Evolutionary conservation across 2,113 vertebrate species (phyloP), one percentile per base, ranked within the genome.

Genomic region (Ceuthmochares aereus): DNA sequence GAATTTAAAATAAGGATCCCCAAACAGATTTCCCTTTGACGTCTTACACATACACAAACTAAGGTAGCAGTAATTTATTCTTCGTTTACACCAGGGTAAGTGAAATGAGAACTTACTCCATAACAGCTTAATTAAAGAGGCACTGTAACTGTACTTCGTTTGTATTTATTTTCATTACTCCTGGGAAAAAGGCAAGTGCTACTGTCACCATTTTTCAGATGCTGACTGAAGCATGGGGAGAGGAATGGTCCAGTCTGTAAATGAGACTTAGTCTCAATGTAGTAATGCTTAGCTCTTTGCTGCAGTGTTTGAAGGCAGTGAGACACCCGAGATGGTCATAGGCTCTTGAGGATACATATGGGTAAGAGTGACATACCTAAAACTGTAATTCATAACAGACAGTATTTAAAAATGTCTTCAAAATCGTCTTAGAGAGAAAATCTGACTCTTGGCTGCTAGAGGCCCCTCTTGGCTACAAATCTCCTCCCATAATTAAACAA

Each of bases 251-350:
- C 30, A 27, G 14, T 7, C 9, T 47, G 9, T 30, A 85, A 73
- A 43, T 0, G 0, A 76, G 11, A 45, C 9, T 10, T 25, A 1
- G 3, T 64, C 9, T 43, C 17, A 21, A 6, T 21, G 13, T 45
- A 6, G 2, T 6, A 29, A 18, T 10, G 4, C 17, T 11, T 34
- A 60, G 14, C 10, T 56, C 22, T 37, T 42, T 75, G 12, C 20
- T 68, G 34, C 19, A 20, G 8, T 26, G 8, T 16, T 30, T 83
- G 40, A 58, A 60, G 23, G 22, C 12, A 76, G 3, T 1, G 11
- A 43, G 23, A n/a, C 10, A 25, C 8, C 25, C 37, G 27, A 69
- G 12, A 18, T 20, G 6, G 25, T 32, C n/a, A 11, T 6, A 32
- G 25, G 22, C 2, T 64, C 13, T 47, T 56, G 25, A 40, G 29